phyloP scores from a whole-genome alignment of 2,113 vertebrate species.

The Pholis gunnellus region DNA sequence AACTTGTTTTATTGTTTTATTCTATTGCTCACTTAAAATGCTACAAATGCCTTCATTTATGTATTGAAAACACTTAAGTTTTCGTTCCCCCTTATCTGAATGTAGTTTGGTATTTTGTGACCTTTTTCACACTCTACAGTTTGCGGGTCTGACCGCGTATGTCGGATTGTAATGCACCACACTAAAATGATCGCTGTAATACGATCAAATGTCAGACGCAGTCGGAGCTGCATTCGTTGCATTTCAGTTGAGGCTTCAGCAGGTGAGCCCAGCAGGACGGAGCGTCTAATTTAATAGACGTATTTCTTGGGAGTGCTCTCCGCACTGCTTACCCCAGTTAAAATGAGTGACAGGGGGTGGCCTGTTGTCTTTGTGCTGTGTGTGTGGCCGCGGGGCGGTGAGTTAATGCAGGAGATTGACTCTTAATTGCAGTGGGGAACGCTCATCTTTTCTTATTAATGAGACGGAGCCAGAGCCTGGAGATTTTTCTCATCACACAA shows the following conservation, averaged over 20 bases:
- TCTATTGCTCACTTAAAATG: not conserved
- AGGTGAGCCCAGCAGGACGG: constrained; percentile 75
- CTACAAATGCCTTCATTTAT: not conserved
- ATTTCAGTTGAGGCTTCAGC: constrained; percentile 80
- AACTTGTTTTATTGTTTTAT: not conserved
- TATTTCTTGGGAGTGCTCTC: constrained; percentile 64
- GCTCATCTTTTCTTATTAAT: constrained; percentile 85
- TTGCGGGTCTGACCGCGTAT: not conserved
- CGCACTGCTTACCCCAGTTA: constrained; percentile 68
- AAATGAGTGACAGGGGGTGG: constrained; percentile 78
- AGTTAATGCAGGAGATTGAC: constrained; percentile 83
- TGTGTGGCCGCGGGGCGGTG: constrained; percentile 82
- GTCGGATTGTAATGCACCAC: not conserved
- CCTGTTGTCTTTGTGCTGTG: constrained; percentile 80
- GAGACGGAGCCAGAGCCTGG: constrained; percentile 73
- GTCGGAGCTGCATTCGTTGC: constrained; percentile 47
- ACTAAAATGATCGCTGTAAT: constrained; percentile 29
- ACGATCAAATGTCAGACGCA: constrained; percentile 58
- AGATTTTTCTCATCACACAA: constrained; percentile 77
- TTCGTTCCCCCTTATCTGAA: not conserved
- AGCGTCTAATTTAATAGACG: constrained; percentile 74
- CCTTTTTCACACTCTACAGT: not conserved
- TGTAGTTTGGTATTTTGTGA: not conserved
- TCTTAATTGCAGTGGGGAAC: constrained; percentile 83
- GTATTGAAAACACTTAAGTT: not conserved